Evolutionary conservation across 2,888 invertebrate genomes (phyloP), one percentile per base, ranked within the genome.

Genomic region (Polylopha cassiicola): DNA sequence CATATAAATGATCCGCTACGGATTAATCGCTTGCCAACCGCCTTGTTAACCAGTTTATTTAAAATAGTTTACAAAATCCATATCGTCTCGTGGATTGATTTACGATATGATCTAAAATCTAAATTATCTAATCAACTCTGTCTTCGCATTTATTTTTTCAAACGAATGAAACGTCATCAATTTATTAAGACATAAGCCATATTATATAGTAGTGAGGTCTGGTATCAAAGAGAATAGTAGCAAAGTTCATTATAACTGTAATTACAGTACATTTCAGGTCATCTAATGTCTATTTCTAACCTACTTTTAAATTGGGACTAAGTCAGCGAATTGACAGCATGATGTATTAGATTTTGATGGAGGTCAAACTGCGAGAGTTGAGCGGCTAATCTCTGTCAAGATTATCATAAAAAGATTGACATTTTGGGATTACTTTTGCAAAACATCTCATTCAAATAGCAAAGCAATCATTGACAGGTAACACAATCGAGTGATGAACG

Each of bases 291-390:
- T 7, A 21, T 26, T 36, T 36, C 24, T 30, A 30, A 36, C 34
- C 34, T n/a, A 39, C 28, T 30, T 14, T 20, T 7, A 15, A 21
- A 36, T 34, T 29, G 10, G 32, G 36, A 39, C 33, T 39, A 29
- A 34, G 33, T 23, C 34, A 39, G 11, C 9, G 29, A 20, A 28
- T 15, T 24, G 39, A 39, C 33, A 9, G 14, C n/a, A 10, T 24
- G 24, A 36, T 26, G 30, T 36, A 41, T 41, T 18, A 8, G 21
- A 24, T 36, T 29, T 36, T 41, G 36, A 41, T 41, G 30, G 41
- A 41, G 36, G 41, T 41, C 36, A 36, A 24, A 10, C 21, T 11
- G 18, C n/a, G n/a, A n/a, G n/a, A n/a, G n/a, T n/a, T n/a, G 8
- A 16, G 14, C 14, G n/a, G 34, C 39, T 39, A 29, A 34, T 29